Conservation (phyloP, 2,888 invertebrate species). For the Cremastinae sp. region DNA sequence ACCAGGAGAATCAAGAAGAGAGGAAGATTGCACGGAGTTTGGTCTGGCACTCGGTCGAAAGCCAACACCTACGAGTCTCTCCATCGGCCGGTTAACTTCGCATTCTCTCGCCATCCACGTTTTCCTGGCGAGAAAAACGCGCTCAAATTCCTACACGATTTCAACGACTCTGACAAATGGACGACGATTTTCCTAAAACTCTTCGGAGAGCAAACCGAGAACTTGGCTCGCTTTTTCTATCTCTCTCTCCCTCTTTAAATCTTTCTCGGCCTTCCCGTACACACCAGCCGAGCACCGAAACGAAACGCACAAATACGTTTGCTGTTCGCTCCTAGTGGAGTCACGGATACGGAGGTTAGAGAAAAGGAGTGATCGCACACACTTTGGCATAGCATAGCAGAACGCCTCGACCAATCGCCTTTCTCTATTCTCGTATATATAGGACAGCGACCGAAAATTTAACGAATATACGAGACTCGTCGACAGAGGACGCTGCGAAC, state of each 20-base stretch:
- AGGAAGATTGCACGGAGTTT: neutral
- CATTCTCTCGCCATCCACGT: slow-evolving; percentile 53
- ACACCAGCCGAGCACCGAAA: slow-evolving; percentile 48
- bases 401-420: too few relatives aligned
- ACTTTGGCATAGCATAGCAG: too few relatives aligned
- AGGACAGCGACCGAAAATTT: too few relatives aligned
- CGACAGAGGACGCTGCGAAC: too few relatives aligned
- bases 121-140: slow-evolving; percentile 18
- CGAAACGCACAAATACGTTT: slow-evolving; percentile 38
- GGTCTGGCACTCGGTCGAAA: slow-evolving; percentile 33
- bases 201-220: neutral
- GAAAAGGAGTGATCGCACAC: too few relatives aligned
- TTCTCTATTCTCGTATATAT: too few relatives aligned
- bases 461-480: too few relatives aligned
- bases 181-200: neutral
- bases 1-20: slow-evolving; percentile 11
- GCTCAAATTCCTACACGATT: slow-evolving; percentile 8
- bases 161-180: slow-evolving; percentile 2
- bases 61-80: slow-evolving; percentile 48
- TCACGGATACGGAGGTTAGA: too few relatives aligned
- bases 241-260: slow-evolving; percentile 17
- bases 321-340: slow-evolving; percentile 47
- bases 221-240: neutral
- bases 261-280: slow-evolving; percentile 23
- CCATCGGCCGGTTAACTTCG: slow-evolving; percentile 49